Conservation (phyloP, 2,888 invertebrate genomes). For the Sphaeridia pumilis region DNA sequence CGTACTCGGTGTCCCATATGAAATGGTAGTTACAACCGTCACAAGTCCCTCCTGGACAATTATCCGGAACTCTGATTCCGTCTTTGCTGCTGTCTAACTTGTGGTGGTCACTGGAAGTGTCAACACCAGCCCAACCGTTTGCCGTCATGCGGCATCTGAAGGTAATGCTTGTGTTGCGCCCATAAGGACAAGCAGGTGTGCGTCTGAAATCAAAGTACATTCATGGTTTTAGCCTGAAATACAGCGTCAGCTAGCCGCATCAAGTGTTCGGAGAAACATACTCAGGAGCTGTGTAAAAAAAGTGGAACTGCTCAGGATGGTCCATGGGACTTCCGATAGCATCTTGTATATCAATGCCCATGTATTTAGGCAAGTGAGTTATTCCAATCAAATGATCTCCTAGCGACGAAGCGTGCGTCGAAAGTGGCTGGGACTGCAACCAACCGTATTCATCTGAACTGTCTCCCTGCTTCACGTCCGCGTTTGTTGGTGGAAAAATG, state of each 20-base stretch:
- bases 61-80: constrained; percentile 41
- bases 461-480: constrained; percentile 12
- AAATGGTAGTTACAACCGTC: constrained; percentile 51
- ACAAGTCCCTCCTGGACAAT: constrained; percentile 49
- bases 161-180: constrained; percentile 46
- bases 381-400: constrained; percentile 42
- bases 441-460: constrained; percentile 7
- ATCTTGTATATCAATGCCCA: constrained; percentile 25
- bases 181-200: constrained; percentile 44
- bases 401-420: constrained; percentile 44
- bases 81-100: constrained; percentile 27
- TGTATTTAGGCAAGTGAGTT: constrained; percentile 27
- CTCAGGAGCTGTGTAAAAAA: constrained; percentile 43
- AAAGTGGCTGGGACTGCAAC: constrained; percentile 37
- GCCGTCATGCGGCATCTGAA: constrained; percentile 43
- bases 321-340: constrained; percentile 23
- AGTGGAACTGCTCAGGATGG: constrained; percentile 41
- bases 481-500: constrained; percentile 37
- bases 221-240: too few species aligned
- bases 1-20: constrained; percentile 43
- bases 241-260: too few species aligned
- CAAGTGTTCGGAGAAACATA: too few species aligned
- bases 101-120: constrained; percentile 5
- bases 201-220: too few species aligned
- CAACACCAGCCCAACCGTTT: constrained; percentile 18